Base-by-base conservation (phyloP, 2,113 vertebrate species). In the Noturus placidus region DNA sequence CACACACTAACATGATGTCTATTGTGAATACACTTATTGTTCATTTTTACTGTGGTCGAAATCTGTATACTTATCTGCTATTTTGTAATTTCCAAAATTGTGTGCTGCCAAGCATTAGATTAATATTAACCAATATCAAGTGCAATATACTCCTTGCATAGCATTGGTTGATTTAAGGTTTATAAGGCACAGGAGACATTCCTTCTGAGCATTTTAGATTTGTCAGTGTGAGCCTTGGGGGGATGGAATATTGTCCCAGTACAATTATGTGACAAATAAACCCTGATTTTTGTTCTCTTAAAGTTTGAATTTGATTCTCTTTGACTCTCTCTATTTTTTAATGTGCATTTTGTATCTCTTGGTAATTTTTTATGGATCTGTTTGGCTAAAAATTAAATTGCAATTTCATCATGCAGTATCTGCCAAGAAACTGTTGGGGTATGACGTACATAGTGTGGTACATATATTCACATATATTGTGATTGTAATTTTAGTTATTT, bases 11-110 rank as follows among this genome's bases (percentile, higher is more conserved):
- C 79, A 70, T 69, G 35, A 84, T 17, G 63, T 89, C 88, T 86
- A 83, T 86, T 70, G 83, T 89, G 57, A 88, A 88, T 86, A 84
- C 46, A 56, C 46, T 63, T 67, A 84, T 27, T 57, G 27, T 87
- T 87, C 86, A 52, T 87, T 90, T 89, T 78, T 81, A 82, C 72
- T 74, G 79, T 59, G 59, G 46, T 85, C 35, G 50, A 77, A 87
- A 86, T 19, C 22, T 38, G 74, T 33, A 3, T 25, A 30, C 6
- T 80, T 42, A 69, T 69, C 76, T 61, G 20, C 57, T 85, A 42
- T 88, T 88, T 86, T 82, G 87, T 86, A 59, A 35, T 82, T 86
- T 85, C 70, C 86, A 15, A 56, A 74, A 65, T 59, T 54, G n/a
- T 52, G 77, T 82, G 57, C 61, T 86, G 88, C 72, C 84, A 89